Evolutionary conservation across 2,888 invertebrate genomes (phyloP), one percentile per base, ranked within the genome.

Genomic region (Thereva nobilitata): DNA sequence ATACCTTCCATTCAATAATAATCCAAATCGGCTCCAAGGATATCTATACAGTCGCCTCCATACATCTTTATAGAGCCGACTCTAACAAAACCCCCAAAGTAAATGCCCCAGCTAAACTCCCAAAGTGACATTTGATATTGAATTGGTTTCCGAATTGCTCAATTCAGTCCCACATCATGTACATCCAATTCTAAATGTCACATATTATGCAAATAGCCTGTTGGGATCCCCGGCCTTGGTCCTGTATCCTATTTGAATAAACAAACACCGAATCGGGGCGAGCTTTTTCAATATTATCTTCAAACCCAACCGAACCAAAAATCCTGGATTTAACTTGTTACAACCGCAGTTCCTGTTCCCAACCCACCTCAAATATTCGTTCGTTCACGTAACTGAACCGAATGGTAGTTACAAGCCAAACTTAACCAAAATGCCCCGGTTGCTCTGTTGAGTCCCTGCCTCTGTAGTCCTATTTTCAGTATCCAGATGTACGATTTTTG

Each of bases 101-200:
- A 61, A 61, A 50, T 49, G 61, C 49, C 41, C 49, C 61, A 45
- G 41, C 50, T 12, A 23, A 49, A 61, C 50, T 53, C 64, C 64
- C 42, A 64, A 52, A 64, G 53, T 53, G 64, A 64, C 64, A 64
- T 64, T 64, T 64, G 53, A 64, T 64, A 64, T 64, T 64, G 53
- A 64, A 64, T 64, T 64, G 64, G 64, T 64, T 64, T 64, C 37
- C 42, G 53, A 64, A 64, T 64, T 64, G 64, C 64, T 64, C 64
- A 64, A 64, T 64, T 64, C 64, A 64, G 64, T 64, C 64, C 64
- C 64, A 64, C 64, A 64, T 64, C 64, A 64, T 64, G 64, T 64
- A 53, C 64, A 52, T 53, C 64, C 53, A 44, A 64, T 53, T 64
- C 53, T 37, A 44, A 64, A 53, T 64, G 53, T 53, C 64, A 64